Conservation (phyloP, 1,140 invertebrate genomes). For the Drosophila simulans region DNA sequence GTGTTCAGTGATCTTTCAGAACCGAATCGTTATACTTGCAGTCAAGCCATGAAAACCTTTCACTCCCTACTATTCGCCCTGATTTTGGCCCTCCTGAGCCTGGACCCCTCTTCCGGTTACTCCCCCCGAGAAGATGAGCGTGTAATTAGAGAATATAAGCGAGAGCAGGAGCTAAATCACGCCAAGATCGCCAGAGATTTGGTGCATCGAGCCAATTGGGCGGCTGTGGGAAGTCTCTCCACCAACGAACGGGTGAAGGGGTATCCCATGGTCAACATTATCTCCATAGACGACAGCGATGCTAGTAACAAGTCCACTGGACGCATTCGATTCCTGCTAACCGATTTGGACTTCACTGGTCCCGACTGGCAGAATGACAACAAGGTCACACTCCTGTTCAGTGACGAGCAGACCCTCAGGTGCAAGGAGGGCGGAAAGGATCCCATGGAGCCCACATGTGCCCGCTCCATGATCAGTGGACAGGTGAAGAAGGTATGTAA, state of each 20-base stretch:
- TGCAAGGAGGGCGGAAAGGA: slow-evolving; percentile 88
- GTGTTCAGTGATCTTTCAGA: background rate
- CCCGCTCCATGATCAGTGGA: slow-evolving; percentile 90
- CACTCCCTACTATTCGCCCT: slow-evolving; percentile 32
- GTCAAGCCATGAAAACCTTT: slow-evolving; percentile 27
- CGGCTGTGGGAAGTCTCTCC: slow-evolving; percentile 90
- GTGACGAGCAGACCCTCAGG: slow-evolving; percentile 88
- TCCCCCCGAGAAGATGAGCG: slow-evolving; percentile 57
- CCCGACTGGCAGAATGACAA: slow-evolving; percentile 88
- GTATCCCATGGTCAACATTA: slow-evolving; percentile 91
- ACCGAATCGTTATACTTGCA: slow-evolving; percentile 10
- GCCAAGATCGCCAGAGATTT: slow-evolving; percentile 85
- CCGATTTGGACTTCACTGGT: slow-evolving; percentile 90
- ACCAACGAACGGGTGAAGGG: slow-evolving; percentile 86
- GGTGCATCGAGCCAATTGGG: slow-evolving; percentile 88
- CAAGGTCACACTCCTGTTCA: slow-evolving; percentile 88
- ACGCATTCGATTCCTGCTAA: slow-evolving; percentile 91
- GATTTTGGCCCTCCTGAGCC: slow-evolving; percentile 21
- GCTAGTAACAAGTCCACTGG: slow-evolving; percentile 88
- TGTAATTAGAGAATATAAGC: slow-evolving; percentile 54
- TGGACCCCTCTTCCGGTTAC: slow-evolving; percentile 35
- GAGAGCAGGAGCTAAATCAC: slow-evolving; percentile 48
- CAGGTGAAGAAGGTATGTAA: slow-evolving; percentile 87
- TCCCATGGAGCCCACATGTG: slow-evolving; percentile 93
- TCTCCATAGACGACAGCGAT: slow-evolving; percentile 90